Conservation (phyloP, 2,888 invertebrate species). For the Enoplolaimus lenunculus region DNA sequence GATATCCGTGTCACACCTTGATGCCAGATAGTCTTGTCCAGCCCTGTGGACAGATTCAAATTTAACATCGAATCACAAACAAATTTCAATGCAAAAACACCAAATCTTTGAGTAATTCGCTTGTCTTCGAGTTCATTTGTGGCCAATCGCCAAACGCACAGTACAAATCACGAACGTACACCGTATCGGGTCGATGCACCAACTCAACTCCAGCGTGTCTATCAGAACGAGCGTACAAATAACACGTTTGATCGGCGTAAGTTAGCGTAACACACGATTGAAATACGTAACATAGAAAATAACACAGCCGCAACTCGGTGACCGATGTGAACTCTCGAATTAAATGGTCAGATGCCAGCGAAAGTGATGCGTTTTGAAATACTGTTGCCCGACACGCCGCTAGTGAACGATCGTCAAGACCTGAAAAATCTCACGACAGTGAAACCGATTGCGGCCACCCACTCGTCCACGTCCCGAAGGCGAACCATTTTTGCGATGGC, state of each 20-base stretch:
- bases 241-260: background rate
- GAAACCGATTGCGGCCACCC: too few species aligned
- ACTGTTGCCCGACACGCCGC: background rate
- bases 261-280: background rate
- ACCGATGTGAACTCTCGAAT: background rate
- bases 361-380: background rate
- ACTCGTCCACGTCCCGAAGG: too few species aligned
- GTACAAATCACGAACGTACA: background rate
- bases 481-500: too few species aligned
- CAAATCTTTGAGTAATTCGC: background rate
- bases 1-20: too few species aligned
- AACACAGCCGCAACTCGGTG: background rate
- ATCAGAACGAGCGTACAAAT: background rate
- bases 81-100: too few species aligned
- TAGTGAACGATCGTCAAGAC: background rate
- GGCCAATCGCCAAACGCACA: slow-evolving; percentile 1
- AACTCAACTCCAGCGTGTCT: background rate
- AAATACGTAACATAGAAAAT: background rate
- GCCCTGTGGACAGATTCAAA: too few species aligned
- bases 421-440: too few species aligned
- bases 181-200: background rate
- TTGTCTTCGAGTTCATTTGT: background rate
- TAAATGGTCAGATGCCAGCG: background rate
- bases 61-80: too few species aligned
- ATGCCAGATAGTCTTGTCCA: too few species aligned